Conservation (phyloP, 2,113 vertebrate species). For the Peromyscus leucopus region DNA sequence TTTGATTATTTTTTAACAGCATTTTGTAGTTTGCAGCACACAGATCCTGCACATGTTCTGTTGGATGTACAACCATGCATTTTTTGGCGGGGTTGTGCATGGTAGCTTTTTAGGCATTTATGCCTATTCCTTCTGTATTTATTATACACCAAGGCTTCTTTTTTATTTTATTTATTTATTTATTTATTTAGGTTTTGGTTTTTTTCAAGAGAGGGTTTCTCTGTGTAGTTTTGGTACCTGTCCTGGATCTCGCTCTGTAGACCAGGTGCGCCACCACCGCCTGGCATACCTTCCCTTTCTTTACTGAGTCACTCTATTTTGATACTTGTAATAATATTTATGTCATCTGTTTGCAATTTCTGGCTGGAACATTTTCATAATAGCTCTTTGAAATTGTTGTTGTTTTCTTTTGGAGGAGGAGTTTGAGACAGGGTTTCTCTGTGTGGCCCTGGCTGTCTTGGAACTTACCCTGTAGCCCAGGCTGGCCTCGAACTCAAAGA, state of each 20-base stretch:
- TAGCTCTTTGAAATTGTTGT: not conserved
- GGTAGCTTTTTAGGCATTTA: too few relatives aligned
- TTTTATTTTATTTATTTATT: not conserved
- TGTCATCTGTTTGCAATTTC: not conserved
- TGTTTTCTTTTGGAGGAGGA: not conserved
- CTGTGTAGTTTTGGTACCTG: too few relatives aligned
- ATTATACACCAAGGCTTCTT: too few relatives aligned
- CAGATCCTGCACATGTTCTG: not conserved
- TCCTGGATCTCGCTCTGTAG: too few relatives aligned
- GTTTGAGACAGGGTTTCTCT: not conserved
- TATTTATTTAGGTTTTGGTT: too few relatives aligned
- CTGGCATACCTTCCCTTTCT: not conserved
- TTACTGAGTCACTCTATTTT: not conserved
- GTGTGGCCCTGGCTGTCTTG: not conserved
- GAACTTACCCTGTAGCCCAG: not conserved
- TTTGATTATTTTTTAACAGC: not conserved
- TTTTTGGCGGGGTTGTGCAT: not conserved
- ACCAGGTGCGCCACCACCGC: too few relatives aligned
- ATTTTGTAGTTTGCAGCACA: not conserved
- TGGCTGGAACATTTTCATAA: not conserved
- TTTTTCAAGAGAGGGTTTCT: too few relatives aligned
- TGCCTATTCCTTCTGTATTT: too few relatives aligned
- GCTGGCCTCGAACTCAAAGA: not conserved
- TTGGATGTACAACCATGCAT: too few relatives aligned
- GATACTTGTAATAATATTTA: not conserved